Base-by-base conservation (phyloP, 2,113 vertebrate genomes). In the Halichoerus grypus region DNA sequence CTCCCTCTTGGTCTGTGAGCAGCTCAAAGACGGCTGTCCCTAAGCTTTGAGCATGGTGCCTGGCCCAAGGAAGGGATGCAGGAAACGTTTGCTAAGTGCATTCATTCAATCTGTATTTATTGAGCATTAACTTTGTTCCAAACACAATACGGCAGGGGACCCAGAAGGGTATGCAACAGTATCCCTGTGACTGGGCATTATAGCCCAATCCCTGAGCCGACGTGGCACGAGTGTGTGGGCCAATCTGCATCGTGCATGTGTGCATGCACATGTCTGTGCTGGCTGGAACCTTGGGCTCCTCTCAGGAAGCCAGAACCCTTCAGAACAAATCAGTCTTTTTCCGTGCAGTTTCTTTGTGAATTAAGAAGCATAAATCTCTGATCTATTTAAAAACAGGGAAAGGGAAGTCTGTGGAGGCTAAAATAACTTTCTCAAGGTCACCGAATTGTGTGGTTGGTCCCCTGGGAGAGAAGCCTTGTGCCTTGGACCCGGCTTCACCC, bases 341-440 rank as follows among this genome's bases (percentile, higher is more conserved):
- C 72, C 57, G 42, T 5, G 22, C 28, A 36, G 74, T 42, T 95
- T 96, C 76, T 69, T 89, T 92, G 76, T 94, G 61, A 94, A 94
- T 67, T 74, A 74, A 86, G n/a, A 76, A 92, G 87, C 67, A 51
- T 65, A 87, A 89, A 94, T 96, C 92, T 92, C 91, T 65, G 74
- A 46, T 92, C 97, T 96, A 95, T 63, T 96, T 96, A 42, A 89
- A 97, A 96, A 87, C 63, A 76, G 87, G 87, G 61, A 53, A 97
- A 76, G 74, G 81, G 93, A 97, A 95, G 82, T 91, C 94, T 84
- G 67, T 16, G 72, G 87, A 96, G 90, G 76, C 88, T 87, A 92
- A 97, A 96, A 94, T 96, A 97, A 97, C 94, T 90, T 94, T 91
- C 53, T 92, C 95, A 97, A 95, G 94, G 94, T 84, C 39, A 4